Conservation (phyloP, 2,797 vertebrate genomes). For the Macropodus opercularis region DNA sequence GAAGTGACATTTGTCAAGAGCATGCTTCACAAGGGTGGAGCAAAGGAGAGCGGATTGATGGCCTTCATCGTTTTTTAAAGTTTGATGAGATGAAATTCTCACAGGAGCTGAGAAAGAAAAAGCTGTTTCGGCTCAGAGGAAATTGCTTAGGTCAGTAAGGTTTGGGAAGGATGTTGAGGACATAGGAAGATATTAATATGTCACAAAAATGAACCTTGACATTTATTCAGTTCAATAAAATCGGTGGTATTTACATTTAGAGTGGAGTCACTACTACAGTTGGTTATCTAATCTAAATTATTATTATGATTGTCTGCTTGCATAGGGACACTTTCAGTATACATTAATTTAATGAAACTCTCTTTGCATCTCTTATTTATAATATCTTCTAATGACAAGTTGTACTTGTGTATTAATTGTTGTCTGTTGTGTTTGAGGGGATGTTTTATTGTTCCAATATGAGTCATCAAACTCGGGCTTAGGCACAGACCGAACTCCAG, state of each 20-base stretch:
- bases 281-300: neutral
- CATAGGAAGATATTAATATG: slow-evolving; percentile 15
- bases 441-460: no score
- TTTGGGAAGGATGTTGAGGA: slow-evolving; percentile 17
- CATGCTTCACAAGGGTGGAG: slow-evolving; percentile 20
- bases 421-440: no score
- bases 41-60: slow-evolving; percentile 42
- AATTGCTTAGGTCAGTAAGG: slow-evolving; percentile 9
- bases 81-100: slow-evolving; percentile 50
- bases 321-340: no score
- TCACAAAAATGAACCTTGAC: slow-evolving; percentile 10
- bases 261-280: no score
- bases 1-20: slow-evolving; percentile 41
- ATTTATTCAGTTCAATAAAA: no score
- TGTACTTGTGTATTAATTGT: no score
- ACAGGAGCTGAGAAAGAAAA: slow-evolving; percentile 14
- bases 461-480: no score
- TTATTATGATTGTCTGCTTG: neutral
- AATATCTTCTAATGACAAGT: no score
- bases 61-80: slow-evolving; percentile 44
- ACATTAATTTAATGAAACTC: no score
- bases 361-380: no score
- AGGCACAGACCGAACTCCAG: no score
- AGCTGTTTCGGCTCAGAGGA: slow-evolving; percentile 13
- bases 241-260: neutral